Base-by-base conservation (phyloP, 92 coral and sea anemone genomes). In the Phymanthus crucifer region DNA sequence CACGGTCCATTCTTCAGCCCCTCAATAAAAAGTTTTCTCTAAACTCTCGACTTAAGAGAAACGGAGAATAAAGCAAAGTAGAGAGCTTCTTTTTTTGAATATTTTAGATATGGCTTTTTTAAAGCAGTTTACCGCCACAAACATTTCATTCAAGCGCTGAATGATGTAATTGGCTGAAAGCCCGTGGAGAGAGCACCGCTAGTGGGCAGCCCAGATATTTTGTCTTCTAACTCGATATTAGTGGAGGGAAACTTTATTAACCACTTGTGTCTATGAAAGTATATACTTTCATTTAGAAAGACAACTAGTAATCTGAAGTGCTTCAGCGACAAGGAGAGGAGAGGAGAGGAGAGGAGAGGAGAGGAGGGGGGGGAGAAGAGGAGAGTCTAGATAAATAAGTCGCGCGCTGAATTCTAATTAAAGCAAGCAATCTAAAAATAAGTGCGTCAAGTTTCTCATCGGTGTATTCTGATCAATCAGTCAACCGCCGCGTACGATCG, bases 121-220 rank as follows among this genome's bases (percentile, higher is more conserved):
- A 61, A 61, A 61, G 10, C 3, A 33, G 10, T 61, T 61, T 61
- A 61, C 78, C 64, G 78, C 78, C 78, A 45, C 24, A 73, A 45
- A 45, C 64, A 73, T 46, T 73, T 45, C 26, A 73, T 73, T 48
- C n/a, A 73, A 45, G 57, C 6, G 5, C 37, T 12, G 6, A 1
- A 32, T 14, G 18, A 9, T 16, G 37, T 43, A 32, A 73, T 73
- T 73, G 78, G 78, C 24, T 73, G 34, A 73, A 37, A 12, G 34
- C 23, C 10, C 6, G 7, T 19, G 64, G 10, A 23, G 29, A 61
- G 18, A 61, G 33, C 35, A 9, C 26, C 29, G 4, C 68, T 18
- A 61, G 16, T 61, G 34, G 33, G 14, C 68, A 13, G 13, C 35
- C 8, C 33, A 27, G 3, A 14, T 61, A 17, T 24, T 24, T 61